Evolutionary conservation across 1,140 invertebrate species (phyloP).

Genomic region (Drosophila persimilis): DNA sequence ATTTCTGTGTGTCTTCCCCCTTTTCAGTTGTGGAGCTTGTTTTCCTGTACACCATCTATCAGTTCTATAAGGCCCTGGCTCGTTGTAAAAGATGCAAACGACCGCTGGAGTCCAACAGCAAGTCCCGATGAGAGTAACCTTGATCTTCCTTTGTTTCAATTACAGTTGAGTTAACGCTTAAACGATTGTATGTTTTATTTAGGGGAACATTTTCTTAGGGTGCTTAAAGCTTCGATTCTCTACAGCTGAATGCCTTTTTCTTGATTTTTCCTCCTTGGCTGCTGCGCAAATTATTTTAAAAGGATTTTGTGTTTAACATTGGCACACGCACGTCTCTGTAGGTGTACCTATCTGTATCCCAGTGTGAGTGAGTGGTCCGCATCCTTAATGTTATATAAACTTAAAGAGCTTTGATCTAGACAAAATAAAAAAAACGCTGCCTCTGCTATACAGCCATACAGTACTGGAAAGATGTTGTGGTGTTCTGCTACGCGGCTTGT

Average conservation of each 20-base stretch:
- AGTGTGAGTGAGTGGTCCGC: slow-evolving; percentile 14
- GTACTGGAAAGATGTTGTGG: not conserved
- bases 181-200: not conserved
- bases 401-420: slow-evolving; percentile 49
- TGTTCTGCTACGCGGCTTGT: not conserved
- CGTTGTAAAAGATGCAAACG: not conserved
- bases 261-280: slow-evolving; percentile 25
- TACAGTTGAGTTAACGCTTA: no score
- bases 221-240: not conserved
- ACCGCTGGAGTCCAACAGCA: no score
- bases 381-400: slow-evolving; percentile 44
- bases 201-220: slow-evolving; percentile 8
- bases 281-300: slow-evolving; percentile 74
- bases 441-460: no score
- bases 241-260: not conserved
- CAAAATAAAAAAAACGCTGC: not conserved
- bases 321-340: slow-evolving; percentile 7
- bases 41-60: slow-evolving; percentile 49
- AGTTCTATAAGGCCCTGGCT: slow-evolving; percentile 39
- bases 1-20: not conserved
- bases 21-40: slow-evolving; percentile 45
- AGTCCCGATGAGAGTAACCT: no score
- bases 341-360: slow-evolving; percentile 3
- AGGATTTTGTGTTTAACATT: slow-evolving; percentile 67
- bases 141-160: no score